Conservation (phyloP, 2,888 invertebrate genomes). For the Ennomos fuscantarius region DNA sequence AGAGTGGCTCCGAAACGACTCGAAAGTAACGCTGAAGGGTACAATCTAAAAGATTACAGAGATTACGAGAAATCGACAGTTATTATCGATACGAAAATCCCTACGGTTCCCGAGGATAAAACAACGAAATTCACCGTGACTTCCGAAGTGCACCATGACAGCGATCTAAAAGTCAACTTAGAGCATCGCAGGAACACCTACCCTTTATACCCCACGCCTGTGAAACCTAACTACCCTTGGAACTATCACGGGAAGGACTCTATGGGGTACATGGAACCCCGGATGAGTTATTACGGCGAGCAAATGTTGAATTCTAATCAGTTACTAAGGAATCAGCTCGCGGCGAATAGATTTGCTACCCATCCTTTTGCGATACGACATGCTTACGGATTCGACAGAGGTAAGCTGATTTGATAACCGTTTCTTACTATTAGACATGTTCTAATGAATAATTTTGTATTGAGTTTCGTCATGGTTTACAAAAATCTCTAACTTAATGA, state of each 20-base stretch:
- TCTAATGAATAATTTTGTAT: too few species aligned
- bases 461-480: too few species aligned
- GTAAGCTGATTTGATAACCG: constrained; percentile 46
- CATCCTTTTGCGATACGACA: constrained; percentile 66
- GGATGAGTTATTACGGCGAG: constrained; percentile 69
- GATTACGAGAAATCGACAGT: constrained; percentile 7
- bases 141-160: constrained; percentile 58
- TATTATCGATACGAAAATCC: constrained; percentile 1
- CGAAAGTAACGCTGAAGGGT: constrained; percentile 13
- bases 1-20: not conserved
- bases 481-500: too few species aligned
- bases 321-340: constrained; percentile 66
- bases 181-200: constrained; percentile 70
- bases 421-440: too few species aligned
- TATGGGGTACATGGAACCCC: constrained; percentile 50
- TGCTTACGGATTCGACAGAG: constrained; percentile 72
- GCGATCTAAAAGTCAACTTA: constrained; percentile 55
- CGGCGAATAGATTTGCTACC: constrained; percentile 62
- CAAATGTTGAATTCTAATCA: constrained; percentile 66
- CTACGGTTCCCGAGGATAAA: constrained; percentile 34
- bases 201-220: constrained; percentile 69
- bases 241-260: constrained; percentile 62
- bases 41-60: constrained; percentile 22
- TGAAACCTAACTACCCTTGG: constrained; percentile 66
- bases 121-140: constrained; percentile 51